Conservation (phyloP, 2,797 vertebrate species). For the Brachyalestes nurse region DNA sequence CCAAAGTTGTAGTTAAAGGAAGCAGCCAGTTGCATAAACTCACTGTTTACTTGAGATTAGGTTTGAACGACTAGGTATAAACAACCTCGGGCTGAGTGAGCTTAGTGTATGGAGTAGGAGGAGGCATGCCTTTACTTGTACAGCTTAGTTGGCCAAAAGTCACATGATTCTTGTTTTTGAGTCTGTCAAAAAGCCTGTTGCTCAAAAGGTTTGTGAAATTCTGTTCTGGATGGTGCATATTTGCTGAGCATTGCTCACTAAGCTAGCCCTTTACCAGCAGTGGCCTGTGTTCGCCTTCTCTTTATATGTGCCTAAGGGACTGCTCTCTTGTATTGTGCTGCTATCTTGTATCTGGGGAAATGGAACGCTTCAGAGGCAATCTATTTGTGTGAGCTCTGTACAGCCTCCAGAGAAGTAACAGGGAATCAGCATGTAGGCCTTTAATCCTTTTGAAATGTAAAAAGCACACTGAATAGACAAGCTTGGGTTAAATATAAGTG, state of each 20-base stretch:
- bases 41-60: slow-evolving; percentile 7
- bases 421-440: slow-evolving; percentile 13
- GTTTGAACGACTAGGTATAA: neutral
- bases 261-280: neutral
- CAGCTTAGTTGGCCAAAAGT: neutral
- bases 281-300: neutral
- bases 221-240: neutral
- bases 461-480: slow-evolving; percentile 1
- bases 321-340: neutral
- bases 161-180: neutral
- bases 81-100: neutral
- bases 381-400: neutral
- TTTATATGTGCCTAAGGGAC: neutral
- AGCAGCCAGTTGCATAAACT: slow-evolving; percentile 2
- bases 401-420: neutral
- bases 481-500: neutral
- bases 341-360: slow-evolving; percentile 26
- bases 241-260: neutral
- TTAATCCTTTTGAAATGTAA: slow-evolving; percentile 31
- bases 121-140: neutral
- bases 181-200: neutral
- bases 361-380: neutral
- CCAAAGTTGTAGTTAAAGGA: neutral
- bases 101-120: neutral
- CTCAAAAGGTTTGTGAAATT: neutral